Percentiles rank a stretch among this genome's conserved stretches.
Conservation (phyloP, 1,140 invertebrate species). For the Drosophila nebulosa region DNA sequence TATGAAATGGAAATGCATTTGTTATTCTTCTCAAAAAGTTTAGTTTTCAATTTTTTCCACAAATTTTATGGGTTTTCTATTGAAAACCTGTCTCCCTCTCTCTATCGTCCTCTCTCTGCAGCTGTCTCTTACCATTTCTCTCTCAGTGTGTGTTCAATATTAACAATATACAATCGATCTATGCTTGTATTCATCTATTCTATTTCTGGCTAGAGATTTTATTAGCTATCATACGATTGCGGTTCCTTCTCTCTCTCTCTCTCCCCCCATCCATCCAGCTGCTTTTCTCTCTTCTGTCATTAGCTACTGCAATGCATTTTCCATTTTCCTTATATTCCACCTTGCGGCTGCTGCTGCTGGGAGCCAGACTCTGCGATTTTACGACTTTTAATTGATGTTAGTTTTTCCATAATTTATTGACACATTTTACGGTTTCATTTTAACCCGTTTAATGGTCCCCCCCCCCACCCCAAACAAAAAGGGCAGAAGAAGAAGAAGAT, state of each 20-base stretch:
- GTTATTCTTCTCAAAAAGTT: constrained; percentile 60
- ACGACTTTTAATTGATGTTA: constrained; percentile 77
- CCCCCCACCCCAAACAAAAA: background rate
- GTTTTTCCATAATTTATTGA: constrained; percentile 77
- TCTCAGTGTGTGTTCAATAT: constrained; percentile 49
- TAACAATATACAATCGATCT: constrained; percentile 46
- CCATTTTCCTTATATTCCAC: constrained; percentile 14
- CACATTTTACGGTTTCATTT: constrained; percentile 73
- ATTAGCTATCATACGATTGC: constrained; percentile 63
- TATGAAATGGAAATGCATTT: constrained; percentile 34
- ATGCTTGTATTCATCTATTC: constrained; percentile 32
- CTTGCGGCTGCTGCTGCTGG: constrained; percentile 29
- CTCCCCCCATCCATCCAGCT: background rate
- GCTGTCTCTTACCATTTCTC: background rate
- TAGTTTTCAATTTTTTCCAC: constrained; percentile 59
- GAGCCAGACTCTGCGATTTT: constrained; percentile 36
- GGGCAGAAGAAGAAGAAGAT: no score
- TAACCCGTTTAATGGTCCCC: constrained; percentile 66
- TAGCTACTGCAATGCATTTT: constrained; percentile 39
- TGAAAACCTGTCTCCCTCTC: constrained; percentile 37
- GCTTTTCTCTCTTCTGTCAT: no score
- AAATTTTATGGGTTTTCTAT: constrained; percentile 75
- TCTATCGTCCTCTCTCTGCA: background rate
- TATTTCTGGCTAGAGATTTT: constrained; percentile 57
- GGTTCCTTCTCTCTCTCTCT: constrained; percentile 43